Base-by-base conservation (phyloP, 2,113 vertebrate species). In the Tamias sibiricus region DNA sequence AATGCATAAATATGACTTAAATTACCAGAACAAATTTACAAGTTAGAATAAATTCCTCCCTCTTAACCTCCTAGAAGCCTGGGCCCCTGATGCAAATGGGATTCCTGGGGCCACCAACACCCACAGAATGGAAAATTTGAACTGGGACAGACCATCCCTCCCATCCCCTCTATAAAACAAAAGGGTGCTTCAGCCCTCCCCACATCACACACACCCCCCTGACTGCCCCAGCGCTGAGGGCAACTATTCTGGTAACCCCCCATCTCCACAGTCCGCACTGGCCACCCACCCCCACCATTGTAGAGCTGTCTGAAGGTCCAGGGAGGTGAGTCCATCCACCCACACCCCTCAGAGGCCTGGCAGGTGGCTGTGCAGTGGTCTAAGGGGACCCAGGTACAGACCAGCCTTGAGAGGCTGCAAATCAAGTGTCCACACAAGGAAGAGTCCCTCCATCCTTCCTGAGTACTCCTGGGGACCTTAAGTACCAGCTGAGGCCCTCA, bases 11-110 rank as follows among this genome's bases (percentile, higher is more conserved):
- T 57, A 64, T 47, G 80, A 87, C 87, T 86, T 87, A 75, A 71
- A 66, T 91, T 69, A 81, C 79, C 72, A 94, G 82, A 59, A 79
- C 52, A 88, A 79, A 97, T 96, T 96, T 97, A 93, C 96, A 97
- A 97, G 96, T 97, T 92, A 94, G 95, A 96, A 89, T 79, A 62
- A 90, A 95, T 96, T 97, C 86, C 54, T 84, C 88, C 66, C 88
- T 74, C 11, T 64, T 52, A 90, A 81, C 4, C 37, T 69, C 64
- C 59, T 68, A 91, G 93, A 96, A 97, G 81, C 49, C 80, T 57
- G 91, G 66, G 64, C 40, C 12, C 64, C 32, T 22, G 22, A 77
- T 83, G 90, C 79, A 91, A 82, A 91, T 82, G 74, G 74, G 35
- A 87, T 97, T 93, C 94, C 44, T 22, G 10, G 66, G 64, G 13